Conservation (phyloP, 2,113 vertebrate species). For the Deroptyus accipitrinus region DNA sequence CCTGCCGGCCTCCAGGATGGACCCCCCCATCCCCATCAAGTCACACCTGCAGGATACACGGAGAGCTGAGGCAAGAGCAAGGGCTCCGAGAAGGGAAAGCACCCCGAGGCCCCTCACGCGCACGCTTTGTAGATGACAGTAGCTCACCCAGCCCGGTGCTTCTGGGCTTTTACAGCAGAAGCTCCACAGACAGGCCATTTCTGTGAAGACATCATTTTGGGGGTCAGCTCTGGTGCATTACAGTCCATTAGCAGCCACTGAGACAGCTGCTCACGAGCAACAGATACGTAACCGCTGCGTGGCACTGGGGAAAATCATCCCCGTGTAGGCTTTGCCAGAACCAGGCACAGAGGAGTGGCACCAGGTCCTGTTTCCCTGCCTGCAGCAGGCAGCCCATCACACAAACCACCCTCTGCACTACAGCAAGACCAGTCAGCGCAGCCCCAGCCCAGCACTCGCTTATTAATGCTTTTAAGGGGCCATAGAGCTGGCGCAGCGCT, state of each 20-base stretch:
- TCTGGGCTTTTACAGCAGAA: background rate
- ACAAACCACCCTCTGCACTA: rapidly evolving
- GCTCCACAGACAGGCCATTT: background rate
- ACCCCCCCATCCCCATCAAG: background rate
- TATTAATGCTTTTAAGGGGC: background rate
- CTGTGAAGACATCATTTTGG: background rate
- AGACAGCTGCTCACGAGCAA: background rate
- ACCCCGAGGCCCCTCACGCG: background rate
- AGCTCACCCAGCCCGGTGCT: background rate
- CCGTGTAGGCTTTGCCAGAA: background rate
- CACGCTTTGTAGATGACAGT: background rate
- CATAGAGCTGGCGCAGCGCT: background rate
- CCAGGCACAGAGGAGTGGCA: background rate
- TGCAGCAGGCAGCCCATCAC: background rate
- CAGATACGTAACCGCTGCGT: background rate
- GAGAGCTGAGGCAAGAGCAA: background rate
- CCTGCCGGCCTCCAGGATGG: too few relatives aligned
- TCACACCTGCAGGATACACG: background rate
- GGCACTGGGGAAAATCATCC: background rate
- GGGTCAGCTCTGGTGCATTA: background rate
- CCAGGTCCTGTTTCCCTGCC: background rate
- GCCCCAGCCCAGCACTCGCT: background rate
- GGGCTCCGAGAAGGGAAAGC: background rate
- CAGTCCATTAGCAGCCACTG: background rate
- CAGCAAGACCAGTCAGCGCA: rapidly evolving